phyloP scores from a whole-genome alignment of 2,888 invertebrate genomes.

The Ophioninae sp. region DNA sequence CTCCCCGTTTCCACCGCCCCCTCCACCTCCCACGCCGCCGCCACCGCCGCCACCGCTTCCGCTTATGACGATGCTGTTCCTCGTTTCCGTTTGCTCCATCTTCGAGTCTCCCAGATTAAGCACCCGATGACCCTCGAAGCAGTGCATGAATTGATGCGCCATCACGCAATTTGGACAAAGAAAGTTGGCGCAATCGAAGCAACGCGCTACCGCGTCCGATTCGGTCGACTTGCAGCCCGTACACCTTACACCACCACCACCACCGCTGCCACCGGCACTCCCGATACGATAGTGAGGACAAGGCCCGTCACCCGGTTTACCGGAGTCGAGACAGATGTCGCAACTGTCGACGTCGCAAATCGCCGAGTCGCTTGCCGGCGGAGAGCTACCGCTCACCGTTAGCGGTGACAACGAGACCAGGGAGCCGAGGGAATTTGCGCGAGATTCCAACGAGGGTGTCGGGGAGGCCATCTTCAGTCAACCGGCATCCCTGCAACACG shows the following conservation, averaged over 20 bases:
- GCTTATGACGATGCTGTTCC: constrained; percentile 67
- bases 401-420: constrained; percentile 87
- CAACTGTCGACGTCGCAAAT: constrained; percentile 86
- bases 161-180: constrained; percentile 98
- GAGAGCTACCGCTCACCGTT: constrained; percentile 93
- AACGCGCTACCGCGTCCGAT: constrained; percentile 96
- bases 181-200: constrained; percentile 97
- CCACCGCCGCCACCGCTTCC: constrained; percentile 48
- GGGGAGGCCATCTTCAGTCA: constrained; percentile 96
- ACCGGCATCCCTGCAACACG: constrained; percentile 91
- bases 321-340: constrained; percentile 78
- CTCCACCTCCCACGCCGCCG: constrained; percentile 74
- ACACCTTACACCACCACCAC: constrained; percentile 88
- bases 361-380: constrained; percentile 92
- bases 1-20: constrained; percentile 81
- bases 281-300: constrained; percentile 81
- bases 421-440: constrained; percentile 95
- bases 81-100: constrained; percentile 81
- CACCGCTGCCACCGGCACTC: constrained; percentile 83
- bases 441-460: constrained; percentile 96
- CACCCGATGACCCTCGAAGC: constrained; percentile 98
- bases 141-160: constrained; percentile 99
- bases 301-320: constrained; percentile 78
- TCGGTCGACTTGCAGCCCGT: constrained; percentile 98
- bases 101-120: constrained; percentile 87